phyloP scores from a whole-genome alignment of 2,797 vertebrate genomes.

The Morus bassanus region DNA sequence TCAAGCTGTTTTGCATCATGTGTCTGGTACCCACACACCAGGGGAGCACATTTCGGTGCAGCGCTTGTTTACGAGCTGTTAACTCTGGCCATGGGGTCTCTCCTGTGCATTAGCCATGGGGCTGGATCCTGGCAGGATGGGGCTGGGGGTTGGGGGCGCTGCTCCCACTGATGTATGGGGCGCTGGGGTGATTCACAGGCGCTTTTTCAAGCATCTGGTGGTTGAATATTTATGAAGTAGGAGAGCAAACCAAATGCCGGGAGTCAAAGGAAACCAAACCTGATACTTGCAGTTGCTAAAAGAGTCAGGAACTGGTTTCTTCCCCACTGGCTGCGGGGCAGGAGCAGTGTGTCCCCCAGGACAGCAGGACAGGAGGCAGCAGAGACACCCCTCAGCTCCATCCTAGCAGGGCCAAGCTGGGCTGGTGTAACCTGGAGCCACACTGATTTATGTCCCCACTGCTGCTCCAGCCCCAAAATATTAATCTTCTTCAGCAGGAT shows the following conservation, averaged over 20 bases:
- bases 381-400: not conserved
- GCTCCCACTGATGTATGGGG: not conserved
- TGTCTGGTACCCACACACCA: accelerated
- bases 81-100: not conserved
- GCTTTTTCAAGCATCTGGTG: not conserved
- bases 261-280: not conserved
- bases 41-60: accelerated
- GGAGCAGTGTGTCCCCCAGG: not conserved
- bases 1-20: accelerated
- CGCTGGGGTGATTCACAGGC: not conserved
- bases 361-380: not conserved
- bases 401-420: too few relatives aligned
- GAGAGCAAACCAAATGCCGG: not conserved
- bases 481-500: not conserved
- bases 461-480: not conserved
- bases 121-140: not conserved
- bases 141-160: not conserved
- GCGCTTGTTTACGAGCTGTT: not conserved
- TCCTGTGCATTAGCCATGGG: accelerated
- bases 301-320: not conserved
- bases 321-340: not conserved
- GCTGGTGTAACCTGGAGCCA: not conserved
- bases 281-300: not conserved
- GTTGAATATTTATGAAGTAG: conserved; percentile 30
- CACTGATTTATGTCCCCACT: accelerated